Base-by-base conservation (phyloP, 2,797 vertebrate species). In the Betta splendens region DNA sequence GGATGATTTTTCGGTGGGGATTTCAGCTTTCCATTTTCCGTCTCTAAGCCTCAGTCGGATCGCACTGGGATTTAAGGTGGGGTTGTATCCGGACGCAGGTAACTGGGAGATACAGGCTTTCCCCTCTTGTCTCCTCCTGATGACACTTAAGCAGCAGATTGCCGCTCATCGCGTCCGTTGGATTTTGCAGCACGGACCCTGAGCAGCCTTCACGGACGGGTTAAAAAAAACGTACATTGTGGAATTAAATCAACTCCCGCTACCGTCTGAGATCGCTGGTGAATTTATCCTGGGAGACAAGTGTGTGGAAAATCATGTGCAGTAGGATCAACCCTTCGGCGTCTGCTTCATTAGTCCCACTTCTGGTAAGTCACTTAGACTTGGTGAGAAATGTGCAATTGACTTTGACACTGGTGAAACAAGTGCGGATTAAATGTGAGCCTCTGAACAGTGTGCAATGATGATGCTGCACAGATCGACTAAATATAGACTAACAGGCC, bases 51-150 rank as follows among this genome's bases (percentile, higher is more conserved):
- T 71, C 69, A 45, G 21, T 60, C 67, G 72, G 75, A 81, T 87
- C 54, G 60, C 58, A 51, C 40, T 62, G 78, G 89, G 79, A 75
- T 81, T 88, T 88, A 81, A 90, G 87, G 89, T 89, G 86, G 82
- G 87, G 81, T 87, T 87, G 57, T 28, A 72, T 80, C 70, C 75
- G 66, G 64, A 71, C 74, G 75, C 80, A 87, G 87, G 82, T 85
- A 72, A 50, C 71, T 56, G 75, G 75, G 72, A 65, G 66, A 70
- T 45, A 63, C n/a, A n/a, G n/a, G n/a, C n/a, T n/a, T n/a, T n/a
- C n/a, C 28, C 75, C 55, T 59, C 15, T 57, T 42, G 64, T 44
- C 26, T 71, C 47, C 64, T 38, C 55, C 46, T 72, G 77, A 65
- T 72, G 81, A 87, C 82, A 84, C 77, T 82, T 72, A 10, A 53